Evolutionary conservation across 1,140 invertebrate genomes (phyloP).

Genomic region (Cydia splendana): DNA sequence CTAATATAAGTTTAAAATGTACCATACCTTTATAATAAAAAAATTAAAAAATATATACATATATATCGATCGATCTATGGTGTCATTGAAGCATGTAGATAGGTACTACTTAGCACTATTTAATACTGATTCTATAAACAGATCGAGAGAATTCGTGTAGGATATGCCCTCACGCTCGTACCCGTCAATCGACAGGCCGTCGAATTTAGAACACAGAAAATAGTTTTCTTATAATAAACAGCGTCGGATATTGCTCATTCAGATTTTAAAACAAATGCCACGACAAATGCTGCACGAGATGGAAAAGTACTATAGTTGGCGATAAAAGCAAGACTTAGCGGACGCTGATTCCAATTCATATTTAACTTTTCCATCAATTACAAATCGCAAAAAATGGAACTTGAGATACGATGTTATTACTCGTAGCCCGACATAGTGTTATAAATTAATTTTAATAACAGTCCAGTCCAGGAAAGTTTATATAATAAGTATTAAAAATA

Average conservation of each 20-base stretch:
- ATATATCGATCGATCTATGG: too few relatives aligned
- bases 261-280: slow-evolving; percentile 45
- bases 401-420: not conserved
- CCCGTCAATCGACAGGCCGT: slow-evolving; percentile 51
- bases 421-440: not conserved
- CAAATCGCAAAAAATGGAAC: not conserved
- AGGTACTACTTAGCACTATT: not conserved
- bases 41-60: too few relatives aligned
- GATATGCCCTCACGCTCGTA: slow-evolving; percentile 39
- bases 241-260: slow-evolving; percentile 48
- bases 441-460: not conserved
- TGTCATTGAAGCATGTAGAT: not conserved
- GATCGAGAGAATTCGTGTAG: slow-evolving; percentile 2
- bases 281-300: not conserved
- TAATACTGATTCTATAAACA: slow-evolving; percentile 14
- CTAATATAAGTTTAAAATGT: too few relatives aligned
- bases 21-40: too few relatives aligned
- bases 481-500: too few relatives aligned
- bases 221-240: slow-evolving; percentile 47
- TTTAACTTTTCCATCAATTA: too few relatives aligned
- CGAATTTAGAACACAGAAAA: slow-evolving; percentile 50
- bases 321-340: not conserved
- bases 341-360: too few relatives aligned
- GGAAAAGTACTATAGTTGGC: not conserved
- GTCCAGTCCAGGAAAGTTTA: not conserved